A percentile compares a stretch with the other conserved stretches of the same genome.
phyloP scores from a whole-genome alignment of 2,113 vertebrate genomes.

The Zosterops lateralis region DNA sequence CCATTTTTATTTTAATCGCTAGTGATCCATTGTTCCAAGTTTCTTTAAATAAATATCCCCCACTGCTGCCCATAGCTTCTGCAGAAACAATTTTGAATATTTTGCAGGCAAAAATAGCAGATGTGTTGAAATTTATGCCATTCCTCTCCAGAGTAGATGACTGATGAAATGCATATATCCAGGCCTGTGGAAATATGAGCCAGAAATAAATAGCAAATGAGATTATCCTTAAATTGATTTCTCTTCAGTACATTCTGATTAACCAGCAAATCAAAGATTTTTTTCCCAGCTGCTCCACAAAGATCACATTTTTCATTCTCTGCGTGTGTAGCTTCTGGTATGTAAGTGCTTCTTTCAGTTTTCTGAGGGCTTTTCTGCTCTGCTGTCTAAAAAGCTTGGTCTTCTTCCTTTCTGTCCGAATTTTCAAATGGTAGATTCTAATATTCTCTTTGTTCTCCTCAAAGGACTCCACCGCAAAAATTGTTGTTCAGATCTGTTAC shows the following conservation, averaged over 20 bases:
- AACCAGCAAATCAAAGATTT: slow-evolving; percentile 15
- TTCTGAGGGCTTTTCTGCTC: neutral
- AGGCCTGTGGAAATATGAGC: slow-evolving; percentile 30
- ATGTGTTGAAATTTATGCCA: slow-evolving; percentile 46
- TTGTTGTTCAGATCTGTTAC: neutral
- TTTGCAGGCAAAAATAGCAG: slow-evolving; percentile 47
- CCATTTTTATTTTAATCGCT: slow-evolving; percentile 55
- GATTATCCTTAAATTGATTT: slow-evolving; percentile 56
- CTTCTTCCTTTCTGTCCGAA: neutral
- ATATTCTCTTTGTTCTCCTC: neutral
- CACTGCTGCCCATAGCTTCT: slow-evolving; percentile 27
- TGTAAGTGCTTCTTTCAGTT: neutral
- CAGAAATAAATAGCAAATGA: slow-evolving; percentile 53
- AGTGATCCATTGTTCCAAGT: slow-evolving; percentile 48
- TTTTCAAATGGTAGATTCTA: neutral
- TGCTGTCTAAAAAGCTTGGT: neutral
- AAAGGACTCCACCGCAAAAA: neutral
- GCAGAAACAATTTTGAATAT: slow-evolving; percentile 53
- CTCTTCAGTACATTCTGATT: slow-evolving; percentile 43
- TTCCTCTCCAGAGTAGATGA: slow-evolving; percentile 21
- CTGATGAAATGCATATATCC: slow-evolving; percentile 55
- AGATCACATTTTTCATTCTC: slow-evolving; percentile 16
- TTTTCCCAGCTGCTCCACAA: neutral
- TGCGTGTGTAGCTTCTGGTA: neutral
- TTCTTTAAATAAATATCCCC: slow-evolving; percentile 54